Percentiles rank a stretch among this genome's conserved stretches.
phyloP scores from a whole-genome alignment of 2,797 vertebrate species.

The Rhynchotus rufescens region DNA sequence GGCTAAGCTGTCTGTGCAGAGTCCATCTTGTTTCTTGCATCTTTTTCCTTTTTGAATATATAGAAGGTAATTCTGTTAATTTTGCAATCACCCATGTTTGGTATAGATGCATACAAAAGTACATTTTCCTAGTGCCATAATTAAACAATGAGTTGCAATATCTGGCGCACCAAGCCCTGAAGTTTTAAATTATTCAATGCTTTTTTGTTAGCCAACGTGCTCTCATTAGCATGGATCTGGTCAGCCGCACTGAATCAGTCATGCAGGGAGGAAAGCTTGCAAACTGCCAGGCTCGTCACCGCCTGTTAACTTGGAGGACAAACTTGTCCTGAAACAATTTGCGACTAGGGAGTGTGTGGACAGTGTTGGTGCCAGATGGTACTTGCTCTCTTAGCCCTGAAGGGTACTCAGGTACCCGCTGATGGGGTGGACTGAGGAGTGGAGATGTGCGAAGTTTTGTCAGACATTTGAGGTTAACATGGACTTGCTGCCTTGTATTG shows the following conservation, averaged over 20 bases:
- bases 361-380: slow-evolving; percentile 74
- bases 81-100: slow-evolving; percentile 22
- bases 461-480: neutral
- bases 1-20: neutral
- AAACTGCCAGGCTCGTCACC: slow-evolving; percentile 85
- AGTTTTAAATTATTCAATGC: slow-evolving; percentile 78
- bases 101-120: slow-evolving; percentile 7
- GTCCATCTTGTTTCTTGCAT: neutral
- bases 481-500: neutral
- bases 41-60: slow-evolving; percentile 42
- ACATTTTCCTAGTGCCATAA: slow-evolving; percentile 28
- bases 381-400: neutral
- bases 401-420: neutral
- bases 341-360: slow-evolving; percentile 65
- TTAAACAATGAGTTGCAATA: slow-evolving; percentile 64
- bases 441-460: neutral
- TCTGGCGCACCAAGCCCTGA: slow-evolving; percentile 58
- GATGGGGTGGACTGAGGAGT: neutral
- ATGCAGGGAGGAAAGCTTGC: slow-evolving; percentile 78
- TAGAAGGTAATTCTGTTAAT: slow-evolving; percentile 23
- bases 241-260: slow-evolving; percentile 81
- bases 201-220: slow-evolving; percentile 71
- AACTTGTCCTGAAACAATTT: slow-evolving; percentile 75
- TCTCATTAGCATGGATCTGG: slow-evolving; percentile 86
- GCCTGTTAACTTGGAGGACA: slow-evolving; percentile 82